Percentiles rank a stretch among this genome's conserved stretches.
These are phyloP conservation scores for Ephydatia muelleri DNA, from an alignment of 37 sponge, comb jelly and placozoan genomes.

Conservation along the genomic window DNA sequence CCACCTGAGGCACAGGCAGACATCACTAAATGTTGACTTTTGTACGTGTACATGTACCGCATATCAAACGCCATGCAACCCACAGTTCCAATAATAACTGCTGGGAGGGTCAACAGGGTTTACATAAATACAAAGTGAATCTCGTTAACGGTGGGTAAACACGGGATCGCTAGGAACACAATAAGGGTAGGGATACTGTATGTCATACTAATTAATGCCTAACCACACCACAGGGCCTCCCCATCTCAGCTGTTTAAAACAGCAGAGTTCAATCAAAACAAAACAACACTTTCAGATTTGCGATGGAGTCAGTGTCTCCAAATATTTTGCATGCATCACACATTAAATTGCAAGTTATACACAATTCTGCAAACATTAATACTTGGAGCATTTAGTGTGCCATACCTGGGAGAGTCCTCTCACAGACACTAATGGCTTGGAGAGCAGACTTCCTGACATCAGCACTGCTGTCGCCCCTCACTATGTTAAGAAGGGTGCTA, in stretches of 20 bases:
- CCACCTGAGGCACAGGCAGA: neutral
- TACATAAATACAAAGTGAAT: neutral
- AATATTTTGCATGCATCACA: too few relatives aligned
- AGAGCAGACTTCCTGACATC: conserved; percentile 68
- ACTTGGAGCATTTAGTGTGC: too few relatives aligned
- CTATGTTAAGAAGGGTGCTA: conserved; percentile 14
- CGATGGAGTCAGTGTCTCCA: too few relatives aligned
- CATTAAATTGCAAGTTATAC: too few relatives aligned
- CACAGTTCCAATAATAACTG: neutral
- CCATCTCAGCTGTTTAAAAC: too few relatives aligned
- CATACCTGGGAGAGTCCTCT: conserved; percentile 28
- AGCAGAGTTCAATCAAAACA: too few relatives aligned
- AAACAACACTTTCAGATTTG: too few relatives aligned
- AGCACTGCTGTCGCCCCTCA: conserved; percentile 52
- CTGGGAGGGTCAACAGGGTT: neutral
- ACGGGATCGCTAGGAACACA: neutral
- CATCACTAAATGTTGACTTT: neutral
- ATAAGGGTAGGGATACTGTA: neutral
- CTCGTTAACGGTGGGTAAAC: neutral
- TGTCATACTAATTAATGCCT: neutral
- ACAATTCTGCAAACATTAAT: too few relatives aligned
- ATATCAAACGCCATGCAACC: neutral
- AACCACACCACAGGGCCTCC: too few relatives aligned
- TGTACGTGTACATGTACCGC: neutral
- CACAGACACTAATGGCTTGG: conserved; percentile 17